These are phyloP conservation scores for Folsomia candida DNA, from an alignment of 2,888 invertebrate genomes.

Conservation along the genomic window DNA sequence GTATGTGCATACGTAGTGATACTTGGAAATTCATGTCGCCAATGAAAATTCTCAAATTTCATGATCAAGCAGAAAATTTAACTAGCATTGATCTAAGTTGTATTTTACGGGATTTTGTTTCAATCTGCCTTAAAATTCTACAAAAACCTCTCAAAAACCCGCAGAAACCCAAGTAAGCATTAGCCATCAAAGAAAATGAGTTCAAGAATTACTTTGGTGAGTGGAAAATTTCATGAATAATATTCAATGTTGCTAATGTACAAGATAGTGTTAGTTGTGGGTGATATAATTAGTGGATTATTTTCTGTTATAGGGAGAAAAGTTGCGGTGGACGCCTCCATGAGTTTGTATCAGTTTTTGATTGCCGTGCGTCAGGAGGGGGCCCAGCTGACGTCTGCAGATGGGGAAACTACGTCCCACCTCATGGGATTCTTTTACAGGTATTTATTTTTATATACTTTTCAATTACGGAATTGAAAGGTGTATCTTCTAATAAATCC, in stretches of 20 bases:
- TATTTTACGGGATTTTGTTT: too few relatives aligned
- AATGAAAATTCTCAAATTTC: not conserved
- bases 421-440: conserved; percentile 98
- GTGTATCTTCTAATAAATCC: too few relatives aligned
- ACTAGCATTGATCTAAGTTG: not conserved
- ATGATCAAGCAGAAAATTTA: not conserved
- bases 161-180: conserved; percentile 77
- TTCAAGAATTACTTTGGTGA: conserved; percentile 96
- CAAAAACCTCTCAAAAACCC: too few relatives aligned
- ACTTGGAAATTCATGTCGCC: not conserved
- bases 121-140: too few relatives aligned
- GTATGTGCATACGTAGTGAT: too few relatives aligned
- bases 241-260: too few relatives aligned
- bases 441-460: too few relatives aligned
- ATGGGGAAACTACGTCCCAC: conserved; percentile 95
- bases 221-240: conserved; percentile 51
- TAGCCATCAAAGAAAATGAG: conserved; percentile 92
- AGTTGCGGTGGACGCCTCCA: conserved; percentile 97
- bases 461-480: too few relatives aligned
- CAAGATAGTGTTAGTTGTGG: too few relatives aligned
- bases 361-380: conserved; percentile 90
- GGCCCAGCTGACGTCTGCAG: conserved; percentile 83
- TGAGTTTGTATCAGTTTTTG: conserved; percentile 98
- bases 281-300: too few relatives aligned
- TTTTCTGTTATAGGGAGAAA: conserved; percentile 85